Base-by-base conservation (phyloP, 1,140 invertebrate genomes). In the Ganaspis sp. region DNA sequence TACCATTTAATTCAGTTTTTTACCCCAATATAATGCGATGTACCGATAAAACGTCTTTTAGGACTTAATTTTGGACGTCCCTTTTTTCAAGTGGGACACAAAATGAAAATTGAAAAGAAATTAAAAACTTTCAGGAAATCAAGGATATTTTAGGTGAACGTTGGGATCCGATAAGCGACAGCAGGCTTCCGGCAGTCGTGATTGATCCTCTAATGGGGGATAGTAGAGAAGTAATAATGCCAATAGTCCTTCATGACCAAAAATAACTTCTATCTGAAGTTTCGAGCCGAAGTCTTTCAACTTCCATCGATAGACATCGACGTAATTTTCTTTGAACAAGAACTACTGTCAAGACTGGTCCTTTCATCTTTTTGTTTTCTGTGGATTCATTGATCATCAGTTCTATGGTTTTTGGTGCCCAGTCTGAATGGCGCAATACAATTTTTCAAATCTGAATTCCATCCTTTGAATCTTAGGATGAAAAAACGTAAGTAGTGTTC, bases 161-260 rank as follows among this genome's bases (percentile, higher is more conserved):
- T 37, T 92, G 91, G 92, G 81, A 84, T 71, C 87, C 86, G 29
- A 74, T 92, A 26, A 85, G 72, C 4, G 87, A 91, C 64, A 81
- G 87, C 9, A 87, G 92, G 42, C 83, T 92, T 77, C 89, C 88
- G 70, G 81, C 84, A 70, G 90, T 92, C 29, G 85, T 92, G 81
- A 87, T 88, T 71, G 84, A 91, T 82, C 87, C 91, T n/a, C 81
- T 87, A 34, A 79, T 74, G 11, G 88, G 90, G 1, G 89, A 91
- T 34, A 91, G 90, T 69, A 87, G 88, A 77, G 90, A 91, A 77
- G 89, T 91, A 54, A 92, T 92, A 79, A 90, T 91, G 87, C 91
- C 91, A 37, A 85, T 92, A 79, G 89, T 92, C 69, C 82, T 91
- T 9, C 80, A 81, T 5, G 91, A 92, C 78, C 88, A 89, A 73